Conservation (phyloP, 2,797 vertebrate species). For the Erethizon dorsatum region DNA sequence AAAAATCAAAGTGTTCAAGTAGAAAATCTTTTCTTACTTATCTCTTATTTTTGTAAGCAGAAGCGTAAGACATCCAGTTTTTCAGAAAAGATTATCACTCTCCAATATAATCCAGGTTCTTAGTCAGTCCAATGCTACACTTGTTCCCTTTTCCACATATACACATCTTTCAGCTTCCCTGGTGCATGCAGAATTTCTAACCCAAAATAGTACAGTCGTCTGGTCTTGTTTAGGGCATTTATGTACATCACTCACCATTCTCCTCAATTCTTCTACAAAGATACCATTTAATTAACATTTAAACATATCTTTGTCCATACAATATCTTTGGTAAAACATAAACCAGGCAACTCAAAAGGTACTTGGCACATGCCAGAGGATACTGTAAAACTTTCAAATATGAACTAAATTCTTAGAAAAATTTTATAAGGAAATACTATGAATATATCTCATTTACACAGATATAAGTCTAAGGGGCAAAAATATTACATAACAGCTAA, state of each 20-base stretch:
- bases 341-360: background rate
- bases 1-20: background rate
- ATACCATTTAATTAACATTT: background rate
- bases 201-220: background rate
- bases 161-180: background rate
- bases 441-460: background rate
- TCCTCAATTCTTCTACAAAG: background rate
- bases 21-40: conserved; percentile 1
- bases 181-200: background rate
- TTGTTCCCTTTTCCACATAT: background rate
- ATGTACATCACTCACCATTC: background rate
- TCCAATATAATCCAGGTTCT: background rate
- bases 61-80: background rate
- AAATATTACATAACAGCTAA: background rate
- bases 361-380: background rate
- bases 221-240: background rate
- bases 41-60: background rate
- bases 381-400: conserved; percentile 34
- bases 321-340: background rate
- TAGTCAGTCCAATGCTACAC: background rate
- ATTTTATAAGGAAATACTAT: background rate
- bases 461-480: background rate
- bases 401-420: conserved; percentile 25
- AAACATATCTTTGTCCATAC: background rate
- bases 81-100: conserved; percentile 2